A percentile compares a stretch with the other conserved stretches of the same genome.
Evolutionary conservation across 2,113 vertebrate species (phyloP).

Genomic region (Bujurquina vittata): DNA sequence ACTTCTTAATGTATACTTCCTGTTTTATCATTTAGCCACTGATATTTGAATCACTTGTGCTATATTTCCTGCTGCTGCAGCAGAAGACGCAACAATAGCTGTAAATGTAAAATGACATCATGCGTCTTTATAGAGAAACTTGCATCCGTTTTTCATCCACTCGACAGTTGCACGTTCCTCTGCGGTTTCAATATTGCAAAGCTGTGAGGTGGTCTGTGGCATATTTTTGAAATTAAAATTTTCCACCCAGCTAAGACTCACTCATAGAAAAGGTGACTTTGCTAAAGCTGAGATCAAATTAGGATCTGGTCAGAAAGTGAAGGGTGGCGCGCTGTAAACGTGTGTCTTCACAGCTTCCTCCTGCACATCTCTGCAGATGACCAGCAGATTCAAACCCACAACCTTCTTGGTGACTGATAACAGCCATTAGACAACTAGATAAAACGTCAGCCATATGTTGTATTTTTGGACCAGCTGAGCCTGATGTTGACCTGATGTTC

Average conservation of each 20-base stretch:
- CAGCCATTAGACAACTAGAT: too few relatives aligned
- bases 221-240: background rate
- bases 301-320: background rate
- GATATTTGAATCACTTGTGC: background rate
- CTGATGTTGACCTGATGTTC: too few relatives aligned
- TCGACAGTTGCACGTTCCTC: background rate
- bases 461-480: too few relatives aligned
- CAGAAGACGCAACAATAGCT: accelerated
- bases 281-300: background rate
- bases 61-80: background rate
- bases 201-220: accelerated
- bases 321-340: background rate
- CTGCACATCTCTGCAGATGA: background rate
- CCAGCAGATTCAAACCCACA: background rate
- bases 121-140: background rate
- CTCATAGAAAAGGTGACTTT: background rate
- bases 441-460: too few relatives aligned
- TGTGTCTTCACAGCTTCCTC: background rate
- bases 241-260: background rate
- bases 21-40: background rate
- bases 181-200: background rate
- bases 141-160: background rate
- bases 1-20: accelerated
- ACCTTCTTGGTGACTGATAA: too few relatives aligned
- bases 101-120: constrained; percentile 3